Base-by-base conservation (phyloP, 1,140 invertebrate genomes). In the Anoplophora glabripennis region DNA sequence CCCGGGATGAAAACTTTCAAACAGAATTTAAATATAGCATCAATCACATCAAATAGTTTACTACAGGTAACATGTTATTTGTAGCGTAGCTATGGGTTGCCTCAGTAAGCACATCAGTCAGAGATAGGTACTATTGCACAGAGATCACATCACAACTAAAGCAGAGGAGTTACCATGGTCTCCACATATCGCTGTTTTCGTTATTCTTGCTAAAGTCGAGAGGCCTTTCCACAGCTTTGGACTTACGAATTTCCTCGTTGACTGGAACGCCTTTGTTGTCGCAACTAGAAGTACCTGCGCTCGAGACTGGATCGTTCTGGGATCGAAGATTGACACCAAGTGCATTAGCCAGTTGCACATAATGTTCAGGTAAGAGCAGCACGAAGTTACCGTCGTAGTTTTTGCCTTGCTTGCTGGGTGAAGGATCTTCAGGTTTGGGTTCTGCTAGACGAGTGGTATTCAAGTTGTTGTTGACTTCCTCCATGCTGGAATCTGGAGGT, bases 351-450 rank as follows among this genome's bases (percentile, higher is more conserved):
- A 76, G 44, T 54, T 76, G 73, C 4, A 76, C 60, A 51, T 76
- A 76, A 59, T 76, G 74, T 55, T 74, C 73, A 1, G 74, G 74
- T 35, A 76, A 60, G 1, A 76, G 61, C 34, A 76, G 67, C 9
- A 76, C 72, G 44, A 74, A 73, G 46, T 70, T 75, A 3, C 71
- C 72, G 51, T 76, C 73, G 45, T 72, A 72, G 33, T 63, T 72
- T 59, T 72, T 72, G 21, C 21, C 21, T n/a, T 64, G 60, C 18
- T 70, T 73, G 14, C 63, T 63, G 9, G 64, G 55, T 33, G 63
- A 45, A 1, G 60, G 40, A 14, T 65, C 54, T 33, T 57, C 57
- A n/a, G 44, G 35, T 38, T 60, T 54, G 7, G 51, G 9, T 46
- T 63, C 60, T 53, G 53, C 14, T 33, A 17, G 15, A 15, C 41